Evolutionary conservation across 2,113 vertebrate genomes (phyloP).

Genomic region (Tragelaphus strepsiceros): DNA sequence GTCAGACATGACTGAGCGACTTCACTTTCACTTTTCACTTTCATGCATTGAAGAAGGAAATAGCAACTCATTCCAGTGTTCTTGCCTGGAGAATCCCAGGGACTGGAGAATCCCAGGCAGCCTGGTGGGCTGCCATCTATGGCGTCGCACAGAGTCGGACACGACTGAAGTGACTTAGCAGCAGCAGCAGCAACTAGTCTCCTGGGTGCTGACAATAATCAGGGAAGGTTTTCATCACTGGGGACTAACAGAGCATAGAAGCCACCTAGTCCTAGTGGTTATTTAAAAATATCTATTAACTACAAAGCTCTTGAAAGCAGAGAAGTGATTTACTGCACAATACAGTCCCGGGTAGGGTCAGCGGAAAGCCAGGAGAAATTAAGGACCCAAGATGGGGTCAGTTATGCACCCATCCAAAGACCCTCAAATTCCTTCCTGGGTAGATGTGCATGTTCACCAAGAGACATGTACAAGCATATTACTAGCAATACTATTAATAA

Average conservation of each 20-base stretch:
- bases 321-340: not conserved
- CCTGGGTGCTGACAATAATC: not conserved
- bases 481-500: not conserved
- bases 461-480: not conserved
- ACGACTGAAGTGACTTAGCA: too few species aligned
- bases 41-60: too few species aligned
- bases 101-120: too few species aligned
- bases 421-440: too few species aligned
- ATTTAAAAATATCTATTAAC: not conserved
- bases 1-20: too few species aligned
- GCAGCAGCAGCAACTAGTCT: not conserved
- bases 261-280: not conserved
- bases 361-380: not conserved
- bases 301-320: not conserved
- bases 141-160: too few species aligned
- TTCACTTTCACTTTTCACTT: too few species aligned
- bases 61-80: too few species aligned
- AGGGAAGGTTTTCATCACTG: not conserved
- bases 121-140: too few species aligned
- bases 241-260: not conserved
- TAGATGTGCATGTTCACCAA: not conserved
- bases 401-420: not conserved
- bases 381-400: not conserved
- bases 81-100: too few species aligned
- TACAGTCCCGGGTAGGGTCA: not conserved